Conservation (phyloP, 2,888 invertebrate genomes). For the Flexamia atlantica region DNA sequence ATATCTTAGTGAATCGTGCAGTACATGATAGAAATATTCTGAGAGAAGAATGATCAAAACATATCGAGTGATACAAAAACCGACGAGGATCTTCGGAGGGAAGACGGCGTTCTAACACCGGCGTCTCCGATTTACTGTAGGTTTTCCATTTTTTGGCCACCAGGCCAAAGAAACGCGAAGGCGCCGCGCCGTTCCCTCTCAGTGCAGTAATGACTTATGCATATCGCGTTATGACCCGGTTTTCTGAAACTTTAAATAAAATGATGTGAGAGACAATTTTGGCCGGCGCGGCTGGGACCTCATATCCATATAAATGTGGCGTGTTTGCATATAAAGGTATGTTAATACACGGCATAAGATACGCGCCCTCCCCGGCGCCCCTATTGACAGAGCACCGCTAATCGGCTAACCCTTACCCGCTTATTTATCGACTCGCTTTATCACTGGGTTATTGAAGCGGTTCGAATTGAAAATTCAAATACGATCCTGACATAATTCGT, state of each 20-base stretch:
- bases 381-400: not conserved
- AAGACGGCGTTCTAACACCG: no score
- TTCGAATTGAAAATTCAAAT: conserved; percentile 47
- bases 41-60: no score
- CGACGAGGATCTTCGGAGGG: no score
- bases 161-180: not conserved
- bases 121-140: no score
- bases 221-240: conserved; percentile 48
- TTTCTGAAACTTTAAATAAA: conserved; percentile 50
- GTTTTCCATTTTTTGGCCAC: no score
- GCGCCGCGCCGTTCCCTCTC: not conserved
- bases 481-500: conserved; percentile 31
- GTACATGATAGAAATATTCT: no score
- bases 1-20: no score
- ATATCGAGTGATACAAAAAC: no score
- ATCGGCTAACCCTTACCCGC: conserved; percentile 37
- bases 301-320: conserved; percentile 54
- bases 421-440: conserved; percentile 35
- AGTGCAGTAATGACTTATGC: conserved; percentile 44
- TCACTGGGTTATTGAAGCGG: conserved; percentile 40
- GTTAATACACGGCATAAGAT: conserved; percentile 48
- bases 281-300: conserved; percentile 30
- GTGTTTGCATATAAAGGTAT: conserved; percentile 58
- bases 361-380: not conserved
- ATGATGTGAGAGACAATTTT: conserved; percentile 48